phyloP scores from a whole-genome alignment of 2,113 vertebrate species.

The Irena cyanogastra region DNA sequence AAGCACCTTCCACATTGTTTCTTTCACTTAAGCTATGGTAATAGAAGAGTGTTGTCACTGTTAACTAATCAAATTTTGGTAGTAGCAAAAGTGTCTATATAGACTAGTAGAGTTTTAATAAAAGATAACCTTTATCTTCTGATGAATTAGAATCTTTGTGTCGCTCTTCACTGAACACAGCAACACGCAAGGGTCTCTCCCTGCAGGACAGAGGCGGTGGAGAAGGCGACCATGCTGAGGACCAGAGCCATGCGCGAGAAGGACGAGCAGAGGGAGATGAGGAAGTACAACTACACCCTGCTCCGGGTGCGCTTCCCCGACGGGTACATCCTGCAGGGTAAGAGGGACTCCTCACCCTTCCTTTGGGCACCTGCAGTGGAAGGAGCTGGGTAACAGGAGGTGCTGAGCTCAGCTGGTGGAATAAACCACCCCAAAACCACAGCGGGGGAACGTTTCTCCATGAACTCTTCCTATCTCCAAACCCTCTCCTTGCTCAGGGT shows the following conservation, averaged over 20 bases:
- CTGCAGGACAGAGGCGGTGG: constrained; percentile 81
- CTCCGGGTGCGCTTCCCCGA: constrained; percentile 86
- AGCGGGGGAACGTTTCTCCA: accelerated
- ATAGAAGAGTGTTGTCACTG: too few relatives aligned
- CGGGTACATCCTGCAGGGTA: constrained; percentile 88
- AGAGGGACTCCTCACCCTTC: accelerated
- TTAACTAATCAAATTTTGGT: too few relatives aligned
- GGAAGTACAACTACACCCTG: constrained; percentile 88
- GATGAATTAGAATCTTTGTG: too few relatives aligned
- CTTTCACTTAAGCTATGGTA: too few relatives aligned
- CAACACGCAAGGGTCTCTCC: not conserved
- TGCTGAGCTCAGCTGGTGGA: not conserved
- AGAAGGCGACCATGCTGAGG: constrained; percentile 83
- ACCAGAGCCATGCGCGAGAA: constrained; percentile 93
- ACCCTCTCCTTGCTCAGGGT: not conserved
- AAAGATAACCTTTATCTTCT: too few relatives aligned
- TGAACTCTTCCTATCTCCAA: not conserved
- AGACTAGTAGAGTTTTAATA: too few relatives aligned
- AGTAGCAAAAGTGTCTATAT: too few relatives aligned
- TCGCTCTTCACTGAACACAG: too few relatives aligned
- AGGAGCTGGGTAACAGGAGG: accelerated
- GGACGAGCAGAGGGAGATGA: constrained; percentile 87
- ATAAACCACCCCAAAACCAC: not conserved
- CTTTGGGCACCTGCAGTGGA: accelerated
- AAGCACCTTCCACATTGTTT: too few relatives aligned